These are phyloP conservation scores for Carassius carassius DNA, from an alignment of 2,113 vertebrate species.

Conservation along the genomic window DNA sequence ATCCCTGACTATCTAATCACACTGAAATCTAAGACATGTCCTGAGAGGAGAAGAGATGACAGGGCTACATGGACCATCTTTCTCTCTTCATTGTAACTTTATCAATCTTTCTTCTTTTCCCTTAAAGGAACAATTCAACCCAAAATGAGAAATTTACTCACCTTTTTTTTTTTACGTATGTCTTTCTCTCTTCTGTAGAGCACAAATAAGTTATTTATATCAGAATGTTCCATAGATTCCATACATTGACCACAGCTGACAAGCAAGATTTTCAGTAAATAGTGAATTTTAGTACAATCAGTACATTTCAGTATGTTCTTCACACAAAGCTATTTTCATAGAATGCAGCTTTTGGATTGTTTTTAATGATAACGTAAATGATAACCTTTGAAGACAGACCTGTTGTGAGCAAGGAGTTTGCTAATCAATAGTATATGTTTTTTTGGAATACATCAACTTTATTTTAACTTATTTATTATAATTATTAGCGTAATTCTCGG, in stretches of 20 bases:
- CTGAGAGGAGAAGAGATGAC: conserved; percentile 51
- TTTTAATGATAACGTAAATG: neutral
- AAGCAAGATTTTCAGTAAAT: neutral
- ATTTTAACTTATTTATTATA: neutral
- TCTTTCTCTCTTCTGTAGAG: neutral
- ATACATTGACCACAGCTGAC: neutral
- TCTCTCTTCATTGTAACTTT: conserved; percentile 45
- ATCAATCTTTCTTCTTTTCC: conserved; percentile 44
- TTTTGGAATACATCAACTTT: too few relatives aligned
- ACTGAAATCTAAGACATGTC: conserved; percentile 66
- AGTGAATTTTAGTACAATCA: too few relatives aligned
- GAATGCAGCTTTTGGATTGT: neutral
- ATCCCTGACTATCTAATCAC: conserved; percentile 66
- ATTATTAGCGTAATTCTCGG: neutral
- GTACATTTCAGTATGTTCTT: neutral
- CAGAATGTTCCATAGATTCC: neutral
- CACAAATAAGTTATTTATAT: neutral
- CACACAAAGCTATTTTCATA: neutral
- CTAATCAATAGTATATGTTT: too few relatives aligned
- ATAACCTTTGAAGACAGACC: neutral
- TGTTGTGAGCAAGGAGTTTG: neutral
- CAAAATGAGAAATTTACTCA: neutral
- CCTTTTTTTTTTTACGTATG: too few relatives aligned
- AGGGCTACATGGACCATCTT: conserved; percentile 40
- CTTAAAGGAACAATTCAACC: neutral